phyloP scores from a whole-genome alignment of 2,797 vertebrate species.

The Coreius guichenoti region DNA sequence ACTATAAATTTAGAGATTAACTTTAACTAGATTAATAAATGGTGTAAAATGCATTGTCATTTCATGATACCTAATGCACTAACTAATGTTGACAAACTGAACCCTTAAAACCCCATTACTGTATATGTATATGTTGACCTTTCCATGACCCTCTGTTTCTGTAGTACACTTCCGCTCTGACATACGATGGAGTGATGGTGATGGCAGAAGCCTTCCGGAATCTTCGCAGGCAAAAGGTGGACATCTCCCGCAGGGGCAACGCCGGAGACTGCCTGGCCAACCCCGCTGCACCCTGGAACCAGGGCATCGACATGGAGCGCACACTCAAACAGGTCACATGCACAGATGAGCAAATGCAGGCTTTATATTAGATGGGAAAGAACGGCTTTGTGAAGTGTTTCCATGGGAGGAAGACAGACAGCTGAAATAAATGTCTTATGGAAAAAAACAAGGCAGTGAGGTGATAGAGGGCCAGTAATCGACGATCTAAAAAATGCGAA shows the following conservation, averaged over 20 bases:
- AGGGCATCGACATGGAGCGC: constrained; percentile 98
- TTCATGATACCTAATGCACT: background rate
- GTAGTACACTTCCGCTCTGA: constrained; percentile 96
- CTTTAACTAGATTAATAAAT: background rate
- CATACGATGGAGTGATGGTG: constrained; percentile 96
- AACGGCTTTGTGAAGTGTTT: background rate
- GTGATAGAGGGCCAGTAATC: background rate
- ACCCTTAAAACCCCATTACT: background rate
- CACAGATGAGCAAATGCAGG: constrained; percentile 5
- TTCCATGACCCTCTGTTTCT: constrained; percentile 42
- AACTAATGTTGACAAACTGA: background rate
- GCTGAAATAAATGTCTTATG: constrained; percentile 3
- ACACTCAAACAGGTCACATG: constrained; percentile 92
- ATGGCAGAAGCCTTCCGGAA: constrained; percentile 98
- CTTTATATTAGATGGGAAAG: background rate
- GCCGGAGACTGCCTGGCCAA: constrained; percentile 98
- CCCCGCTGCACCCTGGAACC: constrained; percentile 97
- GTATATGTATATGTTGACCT: constrained; percentile 20
- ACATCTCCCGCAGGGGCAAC: constrained; percentile 96
- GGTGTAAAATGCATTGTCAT: background rate
- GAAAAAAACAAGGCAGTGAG: constrained; percentile 5
- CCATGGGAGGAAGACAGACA: background rate
- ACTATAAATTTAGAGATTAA: background rate
- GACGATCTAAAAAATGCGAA: constrained; percentile 13
- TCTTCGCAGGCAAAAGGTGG: constrained; percentile 95